phyloP scores from a whole-genome alignment of 2,888 invertebrate species.

The Phalera bucephala region DNA sequence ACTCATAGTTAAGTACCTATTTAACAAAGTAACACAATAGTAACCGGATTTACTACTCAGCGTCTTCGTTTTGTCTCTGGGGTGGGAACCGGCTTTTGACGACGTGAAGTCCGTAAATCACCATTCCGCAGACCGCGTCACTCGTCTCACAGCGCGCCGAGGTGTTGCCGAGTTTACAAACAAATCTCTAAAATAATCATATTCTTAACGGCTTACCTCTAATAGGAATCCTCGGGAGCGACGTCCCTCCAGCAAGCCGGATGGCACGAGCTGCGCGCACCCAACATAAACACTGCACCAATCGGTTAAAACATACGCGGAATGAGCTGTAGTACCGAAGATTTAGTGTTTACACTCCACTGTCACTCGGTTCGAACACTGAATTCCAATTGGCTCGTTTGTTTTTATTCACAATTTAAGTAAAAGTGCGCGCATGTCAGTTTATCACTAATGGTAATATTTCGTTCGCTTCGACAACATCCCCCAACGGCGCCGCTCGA shows the following conservation, averaged over 20 bases:
- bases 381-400: constrained; percentile 68
- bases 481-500: constrained; percentile 68
- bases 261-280: constrained; percentile 69
- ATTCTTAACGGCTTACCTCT: constrained; percentile 60
- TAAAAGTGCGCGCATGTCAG: constrained; percentile 70
- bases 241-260: constrained; percentile 74
- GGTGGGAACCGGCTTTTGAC: constrained; percentile 50
- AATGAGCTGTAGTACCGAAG: constrained; percentile 39
- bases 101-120: constrained; percentile 31
- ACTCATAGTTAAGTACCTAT: too few relatives aligned
- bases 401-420: constrained; percentile 72
- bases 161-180: constrained; percentile 28
- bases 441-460: constrained; percentile 44
- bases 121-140: constrained; percentile 11
- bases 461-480: constrained; percentile 31
- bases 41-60: constrained; percentile 50
- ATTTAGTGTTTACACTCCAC: constrained; percentile 59
- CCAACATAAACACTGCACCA: constrained; percentile 81
- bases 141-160: background rate
- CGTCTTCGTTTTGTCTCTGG: constrained; percentile 32
- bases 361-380: constrained; percentile 63
- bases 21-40: constrained; percentile 6
- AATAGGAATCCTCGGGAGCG: constrained; percentile 73
- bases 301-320: constrained; percentile 60
- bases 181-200: constrained; percentile 49